Evolutionary conservation across 2,797 vertebrate species (phyloP), one percentile per base, ranked within the genome.

Genomic region (Nasua narica): DNA sequence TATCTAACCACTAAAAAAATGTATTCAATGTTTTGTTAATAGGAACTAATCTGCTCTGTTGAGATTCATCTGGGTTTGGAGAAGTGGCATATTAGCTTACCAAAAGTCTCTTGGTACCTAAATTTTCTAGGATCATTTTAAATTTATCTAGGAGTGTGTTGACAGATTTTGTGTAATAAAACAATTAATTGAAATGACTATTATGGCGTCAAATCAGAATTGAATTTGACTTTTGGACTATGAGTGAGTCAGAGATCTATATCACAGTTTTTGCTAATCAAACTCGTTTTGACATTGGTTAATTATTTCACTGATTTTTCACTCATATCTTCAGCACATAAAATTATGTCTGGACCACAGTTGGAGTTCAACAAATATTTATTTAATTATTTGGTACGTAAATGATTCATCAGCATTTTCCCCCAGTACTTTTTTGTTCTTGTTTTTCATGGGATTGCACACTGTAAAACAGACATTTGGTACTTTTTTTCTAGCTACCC

Each of bases 231-330:
- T 84, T 10, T 19, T 87, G 21, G 12, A 43, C 12, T 40, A 15
- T 58, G 43, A 69, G 18, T 69, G 25, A 94, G 37, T 81, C 74
- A 65, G 5, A 48, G n/a, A 18, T 72, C 43, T 69, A 0, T 56
- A 54, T 60, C 21, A 52, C 10, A 11, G 29, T 84, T 92, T 97
- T 97, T 91, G 89, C 83, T 58, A 82, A 92, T 37, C 70, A 93
- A 40, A 76, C 88, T 78, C 16, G 0, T 94, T 87, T 91, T 62
- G 18, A 52, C 48, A 32, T 67, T 37, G 77, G 37, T 93, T 78
- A 88, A 86, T 94, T 94, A 40, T 7, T 79, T 91, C 62, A 29
- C 43, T 78, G 27, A 97, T 81, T 92, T 95, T 74, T 23, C 15
- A 32, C 21, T 95, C n/a, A 7, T 76, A n/a, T 89, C 19, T 91